A percentile compares a stretch with the other conserved stretches of the same genome.
phyloP scores from a whole-genome alignment of 2,113 vertebrate genomes.

The Callospermophilus lateralis region DNA sequence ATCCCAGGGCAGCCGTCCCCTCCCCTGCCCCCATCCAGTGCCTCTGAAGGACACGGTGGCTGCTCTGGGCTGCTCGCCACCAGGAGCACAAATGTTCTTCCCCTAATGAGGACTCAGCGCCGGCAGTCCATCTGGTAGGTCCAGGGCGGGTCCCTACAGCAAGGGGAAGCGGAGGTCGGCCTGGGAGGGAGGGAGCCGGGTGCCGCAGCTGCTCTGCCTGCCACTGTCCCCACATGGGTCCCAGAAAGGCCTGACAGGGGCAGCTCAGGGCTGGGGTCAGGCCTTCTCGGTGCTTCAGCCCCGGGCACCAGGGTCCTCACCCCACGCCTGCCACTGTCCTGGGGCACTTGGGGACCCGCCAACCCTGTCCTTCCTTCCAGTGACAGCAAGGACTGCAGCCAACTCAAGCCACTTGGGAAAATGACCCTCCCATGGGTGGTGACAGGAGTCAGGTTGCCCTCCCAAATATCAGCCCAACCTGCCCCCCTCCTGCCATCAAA shows the following conservation, averaged over 20 bases:
- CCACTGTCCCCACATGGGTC: accelerated
- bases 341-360: background rate
- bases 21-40: no score
- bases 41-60: background rate
- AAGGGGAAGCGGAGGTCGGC: background rate
- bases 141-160: no score
- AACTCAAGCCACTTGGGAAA: background rate
- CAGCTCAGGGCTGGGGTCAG: background rate
- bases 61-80: background rate
- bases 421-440: background rate
- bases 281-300: background rate
- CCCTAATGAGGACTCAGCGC: background rate
- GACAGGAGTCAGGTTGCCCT: background rate
- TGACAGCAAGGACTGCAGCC: background rate
- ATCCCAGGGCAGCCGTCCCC: no score
- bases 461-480: background rate
- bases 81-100: no score
- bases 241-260: background rate
- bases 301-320: background rate
- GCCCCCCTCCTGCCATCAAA: background rate
- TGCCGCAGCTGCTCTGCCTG: background rate
- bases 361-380: background rate
- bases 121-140: background rate
- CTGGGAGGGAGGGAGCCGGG: accelerated
- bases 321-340: background rate